Base-by-base conservation (phyloP, 2,113 vertebrate genomes). In the Sminthopsis crassicaudata region DNA sequence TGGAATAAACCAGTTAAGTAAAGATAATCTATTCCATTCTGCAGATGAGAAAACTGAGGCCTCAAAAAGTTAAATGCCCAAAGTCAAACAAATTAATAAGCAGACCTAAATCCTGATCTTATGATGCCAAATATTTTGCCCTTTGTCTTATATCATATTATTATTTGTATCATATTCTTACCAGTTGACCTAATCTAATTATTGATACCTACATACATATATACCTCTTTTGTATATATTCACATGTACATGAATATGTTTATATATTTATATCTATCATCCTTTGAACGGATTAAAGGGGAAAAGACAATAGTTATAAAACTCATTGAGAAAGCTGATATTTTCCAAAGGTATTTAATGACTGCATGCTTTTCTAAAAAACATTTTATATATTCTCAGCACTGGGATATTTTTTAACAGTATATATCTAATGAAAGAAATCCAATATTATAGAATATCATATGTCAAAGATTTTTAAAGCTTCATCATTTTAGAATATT, bases 321-420 rank as follows among this genome's bases (percentile, higher is more conserved):
- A 23, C 51, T 42, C 30, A 51, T 42, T 52, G 42, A 53, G 22
- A 42, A 67, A 90, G 1, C 22, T 90, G 11, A 51, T 93, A 50
- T 84, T n/a, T 0, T 90, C 53, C 54, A 90, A 93, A 16, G 36
- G 36, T 3, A 93, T 90, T 90, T 8, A 50, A 42, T 53, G n/a
- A 94, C 1, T 53, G 9, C 50, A n/a, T 94, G 6, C 12, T 91
- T 92, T 94, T 57, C 36, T 57, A 30, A 89, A 94, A 94, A 92
- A n/a, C 9, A 91, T 46, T 30, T 51, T 51, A 51, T 51, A 51
- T 88, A 53, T 42, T 89, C 1, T 36, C 27, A 57, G 92, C 52
- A 89, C 92, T 2, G 5, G 54, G 76, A 91, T 95, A 91, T 97
- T 97, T 84, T 48, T 48, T 90, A 55, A 60, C 91, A 97, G 92